Conservation (phyloP, 1,140 invertebrate species). For the Magallana angulata region DNA sequence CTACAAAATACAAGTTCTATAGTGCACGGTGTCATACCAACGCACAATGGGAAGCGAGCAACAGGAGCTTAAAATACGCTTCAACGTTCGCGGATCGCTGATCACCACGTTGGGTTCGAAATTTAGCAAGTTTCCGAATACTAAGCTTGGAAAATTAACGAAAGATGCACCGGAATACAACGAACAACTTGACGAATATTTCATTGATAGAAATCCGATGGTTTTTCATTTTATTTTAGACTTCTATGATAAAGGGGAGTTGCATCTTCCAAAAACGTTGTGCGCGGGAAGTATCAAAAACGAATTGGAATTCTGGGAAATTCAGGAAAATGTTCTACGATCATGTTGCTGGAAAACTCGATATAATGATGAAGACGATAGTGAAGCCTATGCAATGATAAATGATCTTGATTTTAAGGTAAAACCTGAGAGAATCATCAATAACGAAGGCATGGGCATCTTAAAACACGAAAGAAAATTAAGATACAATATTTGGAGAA, state of each 20-base stretch:
- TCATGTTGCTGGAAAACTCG: conserved; percentile 19
- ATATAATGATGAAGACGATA: not conserved
- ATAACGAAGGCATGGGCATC: not conserved
- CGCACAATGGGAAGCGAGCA: not conserved
- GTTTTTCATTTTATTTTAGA: conserved; percentile 36
- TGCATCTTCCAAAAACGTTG: conserved; percentile 30
- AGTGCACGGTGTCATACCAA: not conserved
- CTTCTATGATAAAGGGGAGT: conserved; percentile 34
- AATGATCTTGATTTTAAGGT: not conserved
- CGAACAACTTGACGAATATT: not conserved
- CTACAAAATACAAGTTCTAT: not conserved
- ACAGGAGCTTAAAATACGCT: not conserved
- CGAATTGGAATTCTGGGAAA: conserved; percentile 40
- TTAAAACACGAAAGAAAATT: not conserved
- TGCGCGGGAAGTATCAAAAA: conserved; percentile 13
- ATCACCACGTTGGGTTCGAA: not conserved
- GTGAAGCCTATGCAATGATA: not conserved
- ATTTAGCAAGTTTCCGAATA: not conserved
- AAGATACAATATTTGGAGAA: not conserved
- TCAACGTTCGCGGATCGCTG: not conserved
- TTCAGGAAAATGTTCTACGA: not conserved
- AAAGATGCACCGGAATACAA: not conserved
- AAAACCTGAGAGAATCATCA: not conserved
- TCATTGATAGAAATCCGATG: conserved; percentile 38
- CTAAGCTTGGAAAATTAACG: not conserved